Conservation (phyloP, 2,888 invertebrate genomes). For the Lasius platythorax region DNA sequence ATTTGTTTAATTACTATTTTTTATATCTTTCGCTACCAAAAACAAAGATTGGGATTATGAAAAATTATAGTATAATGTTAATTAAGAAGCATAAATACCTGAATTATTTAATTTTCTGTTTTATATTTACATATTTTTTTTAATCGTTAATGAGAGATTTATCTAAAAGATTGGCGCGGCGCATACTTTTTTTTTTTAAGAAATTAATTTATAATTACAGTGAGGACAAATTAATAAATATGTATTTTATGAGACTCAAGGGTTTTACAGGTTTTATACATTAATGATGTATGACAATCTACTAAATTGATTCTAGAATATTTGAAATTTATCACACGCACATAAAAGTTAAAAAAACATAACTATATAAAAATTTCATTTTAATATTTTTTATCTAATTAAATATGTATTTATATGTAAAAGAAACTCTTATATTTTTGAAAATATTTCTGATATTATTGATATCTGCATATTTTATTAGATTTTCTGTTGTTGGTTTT, state of each 20-base stretch:
- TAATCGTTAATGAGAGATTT: neutral
- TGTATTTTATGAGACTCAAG: neutral
- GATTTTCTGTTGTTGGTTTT: neutral
- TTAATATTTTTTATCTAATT: neutral
- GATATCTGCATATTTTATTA: conserved; percentile 15
- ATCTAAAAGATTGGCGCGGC: neutral
- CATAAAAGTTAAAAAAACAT: neutral
- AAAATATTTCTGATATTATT: neutral
- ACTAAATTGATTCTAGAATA: neutral
- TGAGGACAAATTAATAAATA: neutral
- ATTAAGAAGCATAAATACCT: neutral
- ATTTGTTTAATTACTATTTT: neutral
- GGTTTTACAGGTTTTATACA: neutral
- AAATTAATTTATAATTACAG: neutral
- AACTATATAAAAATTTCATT: neutral
- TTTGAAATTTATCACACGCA: neutral
- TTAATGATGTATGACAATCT: neutral
- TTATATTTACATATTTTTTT: neutral
- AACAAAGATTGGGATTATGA: neutral
- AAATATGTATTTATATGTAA: neutral
- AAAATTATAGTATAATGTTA: neutral
- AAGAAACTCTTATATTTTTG: neutral
- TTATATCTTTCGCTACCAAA: neutral
- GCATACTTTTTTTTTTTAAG: neutral
- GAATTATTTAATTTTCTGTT: neutral